Conservation (phyloP, 1,140 invertebrate species). For the Zelostemma sp. region DNA sequence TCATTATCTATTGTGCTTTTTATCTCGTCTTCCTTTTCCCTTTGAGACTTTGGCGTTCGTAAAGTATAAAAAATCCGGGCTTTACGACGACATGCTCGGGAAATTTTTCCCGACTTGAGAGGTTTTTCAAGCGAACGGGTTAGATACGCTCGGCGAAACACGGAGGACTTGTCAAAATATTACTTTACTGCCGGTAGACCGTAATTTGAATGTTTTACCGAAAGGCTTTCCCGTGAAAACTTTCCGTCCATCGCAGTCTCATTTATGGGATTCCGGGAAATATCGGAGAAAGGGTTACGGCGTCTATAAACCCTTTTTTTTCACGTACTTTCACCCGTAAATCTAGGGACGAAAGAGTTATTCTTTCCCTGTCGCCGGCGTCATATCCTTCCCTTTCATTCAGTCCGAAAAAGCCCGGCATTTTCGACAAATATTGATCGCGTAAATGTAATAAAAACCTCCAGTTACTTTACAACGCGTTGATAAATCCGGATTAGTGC, state of each 20-base stretch:
- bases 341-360: not conserved
- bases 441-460: no score
- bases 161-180: constrained; percentile 57
- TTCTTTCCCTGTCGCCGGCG: constrained; percentile 5
- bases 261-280: no score
- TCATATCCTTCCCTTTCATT: constrained; percentile 14
- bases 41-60: no score
- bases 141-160: not conserved
- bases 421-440: no score
- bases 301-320: constrained; percentile 9
- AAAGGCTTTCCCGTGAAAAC: constrained; percentile 41
- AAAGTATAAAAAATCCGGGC: constrained; percentile 31
- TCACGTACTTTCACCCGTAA: not conserved
- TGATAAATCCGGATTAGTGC: no score
- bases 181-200: constrained; percentile 59
- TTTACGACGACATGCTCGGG: constrained; percentile 45
- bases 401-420: no score
- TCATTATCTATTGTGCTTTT: no score
- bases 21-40: no score
- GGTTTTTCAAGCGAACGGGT: not conserved
- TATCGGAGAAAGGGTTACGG: constrained; percentile 12
- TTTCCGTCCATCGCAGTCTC: no score
- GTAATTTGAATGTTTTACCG: constrained; percentile 39
- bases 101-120: not conserved
- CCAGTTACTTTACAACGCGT: no score